Base-by-base conservation (phyloP, 2,888 invertebrate species). In the Drosophila lutescens region DNA sequence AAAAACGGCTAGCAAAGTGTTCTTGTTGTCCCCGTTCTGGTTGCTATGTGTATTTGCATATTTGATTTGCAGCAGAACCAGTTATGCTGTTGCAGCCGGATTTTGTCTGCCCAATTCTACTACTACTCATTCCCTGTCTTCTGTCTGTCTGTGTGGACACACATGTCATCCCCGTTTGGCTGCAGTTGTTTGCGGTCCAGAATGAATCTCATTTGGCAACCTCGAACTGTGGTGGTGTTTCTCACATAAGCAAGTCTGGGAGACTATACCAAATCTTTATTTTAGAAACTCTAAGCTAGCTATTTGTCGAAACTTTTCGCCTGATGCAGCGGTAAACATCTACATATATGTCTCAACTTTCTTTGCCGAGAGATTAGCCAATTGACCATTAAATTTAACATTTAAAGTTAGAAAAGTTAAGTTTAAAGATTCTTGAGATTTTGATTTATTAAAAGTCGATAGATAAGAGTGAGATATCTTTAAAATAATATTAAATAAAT, bases 21-120 rank as follows among this genome's bases (percentile, higher is more conserved):
- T 40, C 51, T 54, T 15, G 30, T 23, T 53, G 58, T 47, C 47
- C 47, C 38, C n/a, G 20, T 15, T 23, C 32, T 38, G 47, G 41
- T 34, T 59, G 51, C 26, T 43, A 26, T 36, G 54, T 63, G 32
- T 34, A 84, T 82, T 82, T 82, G 74, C 85, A 81, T 82, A 79
- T 81, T 85, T 85, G 72, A 79, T 76, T 79, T 84, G 60, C 73
- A 67, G 65, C 30, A 5, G 12, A 12, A 36, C 40, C 50, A 61
- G 72, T 74, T 72, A 47, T 66, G 55, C 40, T 57, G 53, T 23
- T 54, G 44, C 70, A 41, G 6, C 58, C 60, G 43, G 40, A 46
- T 34, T 66, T 17, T 49, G 41, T 53, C 43, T 46, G 26, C 47
- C 47, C 17, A 17, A 1, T 26, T 15, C n/a, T 5, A 46, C 36